These are phyloP conservation scores for Rhopilema esculentum DNA, from an alignment of 30 jellyfish, hydroid and myxozoan species.

Conservation along the genomic window DNA sequence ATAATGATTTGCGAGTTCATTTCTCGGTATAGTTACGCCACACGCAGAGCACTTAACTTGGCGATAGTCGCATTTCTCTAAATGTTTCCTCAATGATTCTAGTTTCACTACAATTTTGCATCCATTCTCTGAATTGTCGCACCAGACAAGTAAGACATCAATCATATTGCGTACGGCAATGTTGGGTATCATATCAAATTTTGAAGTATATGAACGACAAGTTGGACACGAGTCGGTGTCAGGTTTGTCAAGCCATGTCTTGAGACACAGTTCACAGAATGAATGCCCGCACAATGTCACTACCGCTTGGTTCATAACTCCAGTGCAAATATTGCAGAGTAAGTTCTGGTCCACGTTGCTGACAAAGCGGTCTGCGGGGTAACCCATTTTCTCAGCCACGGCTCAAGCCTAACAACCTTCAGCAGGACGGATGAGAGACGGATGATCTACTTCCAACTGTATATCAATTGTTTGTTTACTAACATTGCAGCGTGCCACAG, in stretches of 20 bases:
- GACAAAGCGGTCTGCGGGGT: slow-evolving; percentile 77
- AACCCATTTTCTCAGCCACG: slow-evolving; percentile 65
- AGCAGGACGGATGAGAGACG: neutral
- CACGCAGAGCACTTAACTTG: slow-evolving; percentile 92
- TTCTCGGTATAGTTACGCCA: slow-evolving; percentile 53
- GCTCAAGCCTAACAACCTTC: neutral
- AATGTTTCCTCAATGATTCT: slow-evolving; percentile 70
- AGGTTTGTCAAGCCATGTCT: slow-evolving; percentile 91
- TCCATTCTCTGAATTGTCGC: slow-evolving; percentile 87
- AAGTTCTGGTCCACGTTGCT: slow-evolving; percentile 81
- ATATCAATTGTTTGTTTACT: neutral
- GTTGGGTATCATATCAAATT: slow-evolving; percentile 89
- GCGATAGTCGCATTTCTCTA: slow-evolving; percentile 82
- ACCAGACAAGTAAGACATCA: slow-evolving; percentile 78
- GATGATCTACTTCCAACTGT: too few species aligned
- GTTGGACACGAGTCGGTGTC: slow-evolving; percentile 92
- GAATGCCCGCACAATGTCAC: slow-evolving; percentile 95
- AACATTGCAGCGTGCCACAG: too few species aligned
- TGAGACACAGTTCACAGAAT: slow-evolving; percentile 85
- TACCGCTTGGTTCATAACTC: slow-evolving; percentile 91
- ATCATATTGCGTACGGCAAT: slow-evolving; percentile 80
- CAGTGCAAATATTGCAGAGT: slow-evolving; percentile 90
- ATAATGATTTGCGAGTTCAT: slow-evolving; percentile 85
- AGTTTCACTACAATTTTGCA: slow-evolving; percentile 86
- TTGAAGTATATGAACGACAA: slow-evolving; percentile 85